Conservation (phyloP, 2,888 invertebrate genomes). For the Rotaria sp. region DNA sequence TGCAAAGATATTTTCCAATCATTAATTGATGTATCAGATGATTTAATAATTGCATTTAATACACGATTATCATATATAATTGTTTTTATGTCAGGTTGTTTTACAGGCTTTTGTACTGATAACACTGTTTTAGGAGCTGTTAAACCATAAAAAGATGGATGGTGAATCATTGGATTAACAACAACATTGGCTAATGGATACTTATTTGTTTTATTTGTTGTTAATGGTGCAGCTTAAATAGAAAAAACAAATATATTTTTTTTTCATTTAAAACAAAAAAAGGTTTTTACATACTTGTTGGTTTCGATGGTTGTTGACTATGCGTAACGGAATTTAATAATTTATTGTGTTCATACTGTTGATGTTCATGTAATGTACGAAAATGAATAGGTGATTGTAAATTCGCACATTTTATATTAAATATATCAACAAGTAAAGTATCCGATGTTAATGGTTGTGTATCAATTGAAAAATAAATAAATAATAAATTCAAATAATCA, state of each 20-base stretch:
- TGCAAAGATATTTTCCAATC: slow-evolving; percentile 10
- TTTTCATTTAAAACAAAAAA: background rate
- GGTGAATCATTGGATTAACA: slow-evolving; percentile 15
- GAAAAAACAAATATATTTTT: background rate
- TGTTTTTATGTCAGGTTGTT: background rate
- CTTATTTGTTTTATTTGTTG: background rate
- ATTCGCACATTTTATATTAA: background rate
- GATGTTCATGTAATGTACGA: slow-evolving; percentile 9
- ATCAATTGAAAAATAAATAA: slow-evolving; percentile 8
- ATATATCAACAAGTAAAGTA: slow-evolving; percentile 5
- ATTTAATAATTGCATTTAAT: background rate
- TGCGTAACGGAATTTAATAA: background rate
- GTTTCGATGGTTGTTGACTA: background rate
- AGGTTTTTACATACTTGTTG: background rate
- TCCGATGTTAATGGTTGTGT: background rate
- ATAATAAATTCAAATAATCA: slow-evolving; percentile 27
- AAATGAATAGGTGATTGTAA: background rate
- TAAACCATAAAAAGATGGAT: background rate
- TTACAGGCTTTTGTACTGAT: too few species aligned
- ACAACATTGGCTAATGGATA: background rate
- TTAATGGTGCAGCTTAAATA: background rate
- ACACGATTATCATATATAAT: background rate
- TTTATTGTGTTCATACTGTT: background rate
- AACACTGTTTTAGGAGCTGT: background rate
- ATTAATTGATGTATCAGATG: background rate